A percentile compares a stretch with the other conserved stretches of the same genome.
phyloP scores from a whole-genome alignment of 2,797 vertebrate genomes.

The Furcifer pardalis region DNA sequence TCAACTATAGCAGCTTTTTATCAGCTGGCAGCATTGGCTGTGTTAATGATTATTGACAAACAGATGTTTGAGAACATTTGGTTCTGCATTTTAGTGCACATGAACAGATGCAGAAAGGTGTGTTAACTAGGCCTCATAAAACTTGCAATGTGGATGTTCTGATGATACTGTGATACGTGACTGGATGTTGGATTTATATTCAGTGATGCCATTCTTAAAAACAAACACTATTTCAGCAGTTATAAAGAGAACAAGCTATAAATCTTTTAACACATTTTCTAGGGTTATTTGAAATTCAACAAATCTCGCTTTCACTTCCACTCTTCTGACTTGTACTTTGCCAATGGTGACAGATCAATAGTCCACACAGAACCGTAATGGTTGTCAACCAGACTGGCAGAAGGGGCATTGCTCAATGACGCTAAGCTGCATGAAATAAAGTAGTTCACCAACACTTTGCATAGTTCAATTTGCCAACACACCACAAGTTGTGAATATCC shows the following conservation, averaged over 20 bases:
- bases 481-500: constrained; percentile 30
- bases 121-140: constrained; percentile 46
- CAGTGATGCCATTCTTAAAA: constrained; percentile 16
- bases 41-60: constrained; percentile 58
- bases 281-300: constrained; percentile 36
- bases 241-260: constrained; percentile 23
- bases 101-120: constrained; percentile 49
- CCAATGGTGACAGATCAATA: constrained; percentile 55
- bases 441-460: constrained; percentile 59
- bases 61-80: constrained; percentile 61
- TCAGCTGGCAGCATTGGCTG: constrained; percentile 1
- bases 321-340: constrained; percentile 9
- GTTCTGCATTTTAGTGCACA: constrained; percentile 48
- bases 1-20: constrained; percentile 11
- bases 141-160: constrained; percentile 26
- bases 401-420: constrained; percentile 22
- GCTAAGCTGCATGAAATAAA: constrained; percentile 58
- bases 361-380: constrained; percentile 56
- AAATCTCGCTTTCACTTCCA: constrained; percentile 53
- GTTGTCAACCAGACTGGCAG: constrained; percentile 67
- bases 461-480: constrained; percentile 56
- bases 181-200: constrained; percentile 35
- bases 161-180: constrained; percentile 36
- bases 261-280: constrained; percentile 36
- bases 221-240: constrained; percentile 17